Conservation (phyloP, 2,888 invertebrate genomes). For the Napeogenes inachia region DNA sequence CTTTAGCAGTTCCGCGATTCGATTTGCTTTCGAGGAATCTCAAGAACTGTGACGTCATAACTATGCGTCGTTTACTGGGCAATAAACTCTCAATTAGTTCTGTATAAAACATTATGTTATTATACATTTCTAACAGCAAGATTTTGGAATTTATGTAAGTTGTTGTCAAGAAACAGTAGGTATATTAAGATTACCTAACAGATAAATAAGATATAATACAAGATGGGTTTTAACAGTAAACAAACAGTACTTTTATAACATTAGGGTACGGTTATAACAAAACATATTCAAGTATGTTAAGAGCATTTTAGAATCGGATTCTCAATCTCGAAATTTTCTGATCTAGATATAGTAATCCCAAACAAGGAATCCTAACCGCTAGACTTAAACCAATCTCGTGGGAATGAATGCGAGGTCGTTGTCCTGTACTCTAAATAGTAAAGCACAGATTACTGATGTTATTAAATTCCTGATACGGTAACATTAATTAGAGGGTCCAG, state of each 20-base stretch:
- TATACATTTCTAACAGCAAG: too few relatives aligned
- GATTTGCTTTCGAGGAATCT: slow-evolving; percentile 11
- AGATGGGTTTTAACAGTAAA: too few relatives aligned
- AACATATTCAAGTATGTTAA: background rate
- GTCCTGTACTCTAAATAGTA: background rate
- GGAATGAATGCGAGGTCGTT: slow-evolving; percentile 2
- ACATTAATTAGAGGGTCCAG: slow-evolving; percentile 31
- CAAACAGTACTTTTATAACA: too few relatives aligned
- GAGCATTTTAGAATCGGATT: background rate
- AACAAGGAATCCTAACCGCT: slow-evolving; percentile 4
- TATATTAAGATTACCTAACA: too few relatives aligned
- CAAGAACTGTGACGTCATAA: slow-evolving; percentile 16
- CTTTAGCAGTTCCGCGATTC: slow-evolving; percentile 4
- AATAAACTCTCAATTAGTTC: slow-evolving; percentile 2
- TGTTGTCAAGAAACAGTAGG: too few relatives aligned
- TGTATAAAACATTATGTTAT: background rate
- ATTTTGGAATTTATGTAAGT: too few relatives aligned
- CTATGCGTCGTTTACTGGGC: background rate
- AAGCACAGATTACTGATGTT: slow-evolving; percentile 28
- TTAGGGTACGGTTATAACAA: too few relatives aligned
- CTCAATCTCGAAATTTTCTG: background rate
- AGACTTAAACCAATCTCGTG: slow-evolving; percentile 3
- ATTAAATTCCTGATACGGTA: slow-evolving; percentile 32
- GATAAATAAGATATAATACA: too few relatives aligned
- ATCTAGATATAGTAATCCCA: slow-evolving; percentile 6